Evolutionary conservation across 92 coral and sea anemone species (phyloP).

Genomic region (Blastomussa wellsi): DNA sequence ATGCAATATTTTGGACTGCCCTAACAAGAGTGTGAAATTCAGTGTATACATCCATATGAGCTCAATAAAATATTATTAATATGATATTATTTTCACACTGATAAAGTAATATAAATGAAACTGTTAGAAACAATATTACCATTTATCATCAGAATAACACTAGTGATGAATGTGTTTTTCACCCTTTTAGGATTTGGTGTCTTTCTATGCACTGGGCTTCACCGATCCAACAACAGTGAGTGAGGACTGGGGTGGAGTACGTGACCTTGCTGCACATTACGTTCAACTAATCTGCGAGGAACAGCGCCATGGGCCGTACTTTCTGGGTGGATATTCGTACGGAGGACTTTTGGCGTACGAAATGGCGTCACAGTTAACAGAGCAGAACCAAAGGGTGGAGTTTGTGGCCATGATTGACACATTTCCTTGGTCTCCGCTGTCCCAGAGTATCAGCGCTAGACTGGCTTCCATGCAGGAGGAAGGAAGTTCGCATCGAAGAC

Average conservation of each 20-base stretch:
- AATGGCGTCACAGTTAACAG: conserved; percentile 30
- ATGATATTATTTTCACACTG: too few relatives aligned
- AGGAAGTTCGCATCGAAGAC: not conserved
- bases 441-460: not conserved
- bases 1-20: too few relatives aligned
- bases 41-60: too few relatives aligned
- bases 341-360: conserved; percentile 48
- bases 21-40: too few relatives aligned
- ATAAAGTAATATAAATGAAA: too few relatives aligned
- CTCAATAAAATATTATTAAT: too few relatives aligned
- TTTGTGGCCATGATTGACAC: conserved; percentile 33
- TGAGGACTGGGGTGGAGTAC: conserved; percentile 44
- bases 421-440: conserved; percentile 24
- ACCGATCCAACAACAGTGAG: conserved; percentile 31
- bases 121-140: too few relatives aligned
- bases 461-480: conserved; percentile 9
- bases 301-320: conserved; percentile 62
- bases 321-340: conserved; percentile 50
- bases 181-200: conserved; percentile 29
- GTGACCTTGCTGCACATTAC: conserved; percentile 52
- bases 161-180: not conserved
- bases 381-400: conserved; percentile 30
- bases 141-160: too few relatives aligned
- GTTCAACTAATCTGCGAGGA: conserved; percentile 41
- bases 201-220: conserved; percentile 57